phyloP scores from a whole-genome alignment of 2,888 invertebrate species.

The Trissonchulus sp. region DNA sequence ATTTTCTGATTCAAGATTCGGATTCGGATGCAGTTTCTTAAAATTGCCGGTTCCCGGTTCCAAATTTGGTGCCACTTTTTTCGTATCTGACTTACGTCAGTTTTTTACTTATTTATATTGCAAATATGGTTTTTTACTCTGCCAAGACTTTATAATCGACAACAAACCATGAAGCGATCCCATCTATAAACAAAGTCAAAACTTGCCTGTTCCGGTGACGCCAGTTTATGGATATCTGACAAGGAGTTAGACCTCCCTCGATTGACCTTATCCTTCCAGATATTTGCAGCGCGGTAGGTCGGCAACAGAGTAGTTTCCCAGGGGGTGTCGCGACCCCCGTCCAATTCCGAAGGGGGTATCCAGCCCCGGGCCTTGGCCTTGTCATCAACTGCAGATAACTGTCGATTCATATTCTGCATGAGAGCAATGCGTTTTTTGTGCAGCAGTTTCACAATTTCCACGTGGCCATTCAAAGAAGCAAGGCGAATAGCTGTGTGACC shows the following conservation, averaged over 20 bases:
- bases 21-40: too few relatives aligned
- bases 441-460: background rate
- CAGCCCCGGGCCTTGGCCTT: background rate
- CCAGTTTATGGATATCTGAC: background rate
- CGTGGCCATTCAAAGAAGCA: background rate
- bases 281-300: background rate
- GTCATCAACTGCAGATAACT: background rate
- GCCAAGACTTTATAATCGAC: too few relatives aligned
- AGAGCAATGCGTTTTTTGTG: background rate
- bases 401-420: background rate
- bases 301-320: background rate
- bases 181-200: too few relatives aligned
- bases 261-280: background rate
- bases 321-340: background rate
- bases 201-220: background rate
- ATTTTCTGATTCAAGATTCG: too few relatives aligned
- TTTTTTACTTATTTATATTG: background rate
- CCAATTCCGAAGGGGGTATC: background rate
- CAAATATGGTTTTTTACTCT: too few relatives aligned
- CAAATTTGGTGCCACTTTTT: too few relatives aligned
- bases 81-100: too few relatives aligned
- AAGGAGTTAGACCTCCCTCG: background rate
- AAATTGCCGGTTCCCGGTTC: too few relatives aligned
- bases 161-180: too few relatives aligned
- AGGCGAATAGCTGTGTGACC: background rate